A percentile compares a stretch with the other conserved stretches of the same genome.
These are phyloP conservation scores for Drosophila nikananu DNA, from an alignment of 1,140 invertebrate species.

Conservation along the genomic window DNA sequence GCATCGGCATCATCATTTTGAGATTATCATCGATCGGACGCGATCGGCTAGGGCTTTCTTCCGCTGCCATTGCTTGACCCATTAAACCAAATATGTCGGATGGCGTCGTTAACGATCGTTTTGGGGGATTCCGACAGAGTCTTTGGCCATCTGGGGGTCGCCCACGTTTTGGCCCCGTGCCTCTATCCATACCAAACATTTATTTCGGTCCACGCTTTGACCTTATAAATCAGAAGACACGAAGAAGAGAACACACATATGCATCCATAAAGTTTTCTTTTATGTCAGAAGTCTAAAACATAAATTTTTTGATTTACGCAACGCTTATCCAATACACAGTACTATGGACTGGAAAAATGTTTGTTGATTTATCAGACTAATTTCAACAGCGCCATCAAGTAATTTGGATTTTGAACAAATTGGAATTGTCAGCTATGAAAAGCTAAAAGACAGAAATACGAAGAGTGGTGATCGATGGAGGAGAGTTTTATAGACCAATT, in stretches of 20 bases:
- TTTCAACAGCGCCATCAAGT: conserved; percentile 73
- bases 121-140: conserved; percentile 23
- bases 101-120: conserved; percentile 65
- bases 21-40: conserved; percentile 34
- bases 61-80: conserved; percentile 48
- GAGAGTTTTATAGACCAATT: conserved; percentile 52
- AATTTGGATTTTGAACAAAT: conserved; percentile 70
- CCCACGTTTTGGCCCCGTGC: conserved; percentile 66
- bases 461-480: conserved; percentile 6
- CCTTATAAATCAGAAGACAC: conserved; percentile 72
- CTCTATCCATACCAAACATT: conserved; percentile 38
- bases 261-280: conserved; percentile 61
- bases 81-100: conserved; percentile 76
- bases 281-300: conserved; percentile 48
- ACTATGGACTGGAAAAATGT: conserved; percentile 2
- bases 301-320: conserved; percentile 79
- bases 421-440: conserved; percentile 32
- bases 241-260: conserved; percentile 35
- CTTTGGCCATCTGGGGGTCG: conserved; percentile 49
- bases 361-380: conserved; percentile 66
- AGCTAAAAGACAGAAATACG: conserved; percentile 8
- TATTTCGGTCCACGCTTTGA: conserved; percentile 66
- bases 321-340: conserved; percentile 34
- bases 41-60: conserved; percentile 14
- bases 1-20: conserved; percentile 19